phyloP scores from a whole-genome alignment of 2,888 invertebrate genomes.

The Strigamia transsilvanica region DNA sequence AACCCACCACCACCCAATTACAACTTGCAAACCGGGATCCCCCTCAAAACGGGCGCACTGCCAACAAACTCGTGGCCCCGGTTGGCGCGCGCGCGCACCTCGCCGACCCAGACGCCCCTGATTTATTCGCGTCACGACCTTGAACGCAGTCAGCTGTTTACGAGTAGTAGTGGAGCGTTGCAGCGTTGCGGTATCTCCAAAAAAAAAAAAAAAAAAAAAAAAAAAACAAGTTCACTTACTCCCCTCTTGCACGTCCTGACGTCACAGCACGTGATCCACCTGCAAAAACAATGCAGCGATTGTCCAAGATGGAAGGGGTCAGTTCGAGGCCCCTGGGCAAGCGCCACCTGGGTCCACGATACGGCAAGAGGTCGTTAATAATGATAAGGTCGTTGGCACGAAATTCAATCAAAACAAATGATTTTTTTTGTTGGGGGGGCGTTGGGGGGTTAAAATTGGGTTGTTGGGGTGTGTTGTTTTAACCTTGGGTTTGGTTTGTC shows the following conservation, averaged over 20 bases:
- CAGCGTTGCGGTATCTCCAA: background rate
- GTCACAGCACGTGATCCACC: background rate
- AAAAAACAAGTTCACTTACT: background rate
- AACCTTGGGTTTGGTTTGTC: background rate
- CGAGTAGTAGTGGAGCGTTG: background rate
- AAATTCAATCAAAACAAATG: constrained; percentile 5
- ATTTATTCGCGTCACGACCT: background rate
- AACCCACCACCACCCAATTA: too few species aligned
- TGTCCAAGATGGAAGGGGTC: background rate
- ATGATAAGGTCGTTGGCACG: background rate
- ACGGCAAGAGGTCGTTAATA: background rate
- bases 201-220: background rate
- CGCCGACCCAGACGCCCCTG: constrained; percentile 20
- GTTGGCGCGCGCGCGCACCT: background rate
- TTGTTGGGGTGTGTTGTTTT: too few species aligned
- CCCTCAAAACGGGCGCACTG: background rate
- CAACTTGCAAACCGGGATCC: too few species aligned
- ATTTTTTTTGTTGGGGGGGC: background rate
- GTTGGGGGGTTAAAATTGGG: too few species aligned
- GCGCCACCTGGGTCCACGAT: background rate
- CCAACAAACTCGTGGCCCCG: constrained; percentile 10
- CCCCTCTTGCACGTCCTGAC: background rate
- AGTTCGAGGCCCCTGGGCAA: background rate
- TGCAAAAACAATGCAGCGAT: background rate
- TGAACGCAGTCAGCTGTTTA: constrained; percentile 20